A percentile compares a stretch with the other conserved stretches of the same genome.
These are phyloP conservation scores for Brenthis ino DNA, from an alignment of 2,888 invertebrate genomes.

Conservation along the genomic window DNA sequence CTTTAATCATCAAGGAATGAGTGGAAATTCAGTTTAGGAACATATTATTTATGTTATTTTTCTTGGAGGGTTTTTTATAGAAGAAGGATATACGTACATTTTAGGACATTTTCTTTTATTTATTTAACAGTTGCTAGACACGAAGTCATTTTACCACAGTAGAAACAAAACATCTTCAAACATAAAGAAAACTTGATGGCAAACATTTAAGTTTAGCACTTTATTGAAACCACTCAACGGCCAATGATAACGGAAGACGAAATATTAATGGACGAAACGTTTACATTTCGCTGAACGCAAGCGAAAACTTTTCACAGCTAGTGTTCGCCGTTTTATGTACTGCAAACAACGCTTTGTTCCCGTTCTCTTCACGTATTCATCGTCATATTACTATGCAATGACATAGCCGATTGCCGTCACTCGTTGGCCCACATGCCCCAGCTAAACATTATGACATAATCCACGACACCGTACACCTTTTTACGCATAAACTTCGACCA, in stretches of 20 bases:
- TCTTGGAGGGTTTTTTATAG: no score
- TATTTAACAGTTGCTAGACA: no score
- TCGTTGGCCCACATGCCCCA: constrained; percentile 33
- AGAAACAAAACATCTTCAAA: no score
- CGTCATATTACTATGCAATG: constrained; percentile 27
- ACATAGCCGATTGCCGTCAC: constrained; percentile 32
- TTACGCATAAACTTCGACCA: no score
- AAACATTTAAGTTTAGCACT: not conserved
- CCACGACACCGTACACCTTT: no score
- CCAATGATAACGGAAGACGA: not conserved
- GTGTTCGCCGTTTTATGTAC: constrained; percentile 30
- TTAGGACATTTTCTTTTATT: no score
- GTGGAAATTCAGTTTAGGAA: no score
- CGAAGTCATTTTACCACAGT: no score
- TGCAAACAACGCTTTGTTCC: constrained; percentile 35
- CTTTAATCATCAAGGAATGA: no score
- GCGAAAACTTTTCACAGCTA: constrained; percentile 23
- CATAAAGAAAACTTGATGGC: no score
- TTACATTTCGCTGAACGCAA: constrained; percentile 34
- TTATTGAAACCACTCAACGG: constrained; percentile 1
- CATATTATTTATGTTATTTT: no score
- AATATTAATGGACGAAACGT: constrained; percentile 23
- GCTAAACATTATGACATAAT: constrained; percentile 26
- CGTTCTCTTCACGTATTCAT: constrained; percentile 29
- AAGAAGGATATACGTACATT: no score